Percentiles rank a stretch among this genome's conserved stretches.
phyloP scores from a whole-genome alignment of 2,113 vertebrate genomes.

The Hippocampus abdominalis region DNA sequence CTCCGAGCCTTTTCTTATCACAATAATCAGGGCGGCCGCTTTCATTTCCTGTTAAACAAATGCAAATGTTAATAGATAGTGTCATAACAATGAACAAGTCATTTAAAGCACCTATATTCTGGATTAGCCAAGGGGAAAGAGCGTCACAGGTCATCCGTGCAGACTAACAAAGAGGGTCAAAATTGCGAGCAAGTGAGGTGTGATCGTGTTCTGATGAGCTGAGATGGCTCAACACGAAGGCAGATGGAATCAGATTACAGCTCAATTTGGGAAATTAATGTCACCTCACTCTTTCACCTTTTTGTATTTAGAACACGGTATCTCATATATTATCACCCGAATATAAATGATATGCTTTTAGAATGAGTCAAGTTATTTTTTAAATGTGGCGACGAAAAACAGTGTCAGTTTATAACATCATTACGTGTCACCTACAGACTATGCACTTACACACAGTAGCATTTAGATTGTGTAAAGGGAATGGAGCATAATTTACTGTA shows the following conservation, averaged over 20 bases:
- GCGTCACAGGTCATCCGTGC: conserved; percentile 39
- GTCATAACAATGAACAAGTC: conserved; percentile 51
- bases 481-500: too few species aligned
- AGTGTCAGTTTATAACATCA: too few species aligned
- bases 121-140: conserved; percentile 55
- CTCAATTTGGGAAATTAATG: not conserved
- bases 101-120: conserved; percentile 45
- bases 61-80: conserved; percentile 58
- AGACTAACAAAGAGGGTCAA: conserved; percentile 40
- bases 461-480: too few species aligned
- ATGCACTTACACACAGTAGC: too few species aligned
- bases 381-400: not conserved
- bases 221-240: conserved; percentile 18
- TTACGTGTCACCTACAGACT: too few species aligned
- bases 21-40: conserved; percentile 48
- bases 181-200: conserved; percentile 39
- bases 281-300: not conserved
- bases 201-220: conserved; percentile 49
- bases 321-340: not conserved
- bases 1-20: conserved; percentile 43
- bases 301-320: not conserved
- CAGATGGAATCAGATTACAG: conserved; percentile 24
- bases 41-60: conserved; percentile 60
- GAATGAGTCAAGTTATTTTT: not conserved
- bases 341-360: not conserved